Evolutionary conservation across 2,888 invertebrate genomes (phyloP), one percentile per base, ranked within the genome.

Genomic region (Trypoxylon attenuatum): DNA sequence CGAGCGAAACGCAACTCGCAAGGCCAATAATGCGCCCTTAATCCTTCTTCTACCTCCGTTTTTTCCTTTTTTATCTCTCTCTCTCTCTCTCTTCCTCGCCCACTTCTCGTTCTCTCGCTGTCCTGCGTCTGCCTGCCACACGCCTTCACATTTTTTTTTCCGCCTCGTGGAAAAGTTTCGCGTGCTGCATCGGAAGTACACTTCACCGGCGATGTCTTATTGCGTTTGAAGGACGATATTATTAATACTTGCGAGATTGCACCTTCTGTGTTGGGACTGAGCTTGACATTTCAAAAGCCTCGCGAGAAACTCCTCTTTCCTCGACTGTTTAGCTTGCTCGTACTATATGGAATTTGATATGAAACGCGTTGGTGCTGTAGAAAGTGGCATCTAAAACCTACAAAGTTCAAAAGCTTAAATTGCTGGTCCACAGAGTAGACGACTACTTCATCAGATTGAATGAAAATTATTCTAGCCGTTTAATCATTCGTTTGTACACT

Each of bases 1-100:
- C 52, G 51, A 66, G 38, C 49, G 41, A 56, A 39, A 47, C 57
- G 61, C 53, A 73, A 63, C 59, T 60, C 56, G 33, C 33, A 10
- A 13, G n/a, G 10, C n/a, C 33, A 33, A 33, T 33, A 33, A 33
- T 54, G 45, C 23, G 25, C 15, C 27, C 18, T 19, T 45, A 41
- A 18, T 41, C 41, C 41, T 41, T 19, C 10, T 16, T 41, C 41
- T n/a, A 2, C 19, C n/a, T 19, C 16, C 41, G 16, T 16, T 16
- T 15, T n/a, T 10, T n/a, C 41, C 16, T 41, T 15, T 19, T 41
- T 19, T 15, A n/a, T 15, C 16, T 41, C 41, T 41, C 10, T 13
- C 39, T 39, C 41, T n/a, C 10, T 15, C 41, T 41, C 41, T 13
- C 4, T 41, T 41, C 1, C 41, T 18, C 41, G 4, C 5, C 18